These are phyloP conservation scores for Nephrotoma flavescens DNA, from an alignment of 2,888 invertebrate species.

Conservation along the genomic window DNA sequence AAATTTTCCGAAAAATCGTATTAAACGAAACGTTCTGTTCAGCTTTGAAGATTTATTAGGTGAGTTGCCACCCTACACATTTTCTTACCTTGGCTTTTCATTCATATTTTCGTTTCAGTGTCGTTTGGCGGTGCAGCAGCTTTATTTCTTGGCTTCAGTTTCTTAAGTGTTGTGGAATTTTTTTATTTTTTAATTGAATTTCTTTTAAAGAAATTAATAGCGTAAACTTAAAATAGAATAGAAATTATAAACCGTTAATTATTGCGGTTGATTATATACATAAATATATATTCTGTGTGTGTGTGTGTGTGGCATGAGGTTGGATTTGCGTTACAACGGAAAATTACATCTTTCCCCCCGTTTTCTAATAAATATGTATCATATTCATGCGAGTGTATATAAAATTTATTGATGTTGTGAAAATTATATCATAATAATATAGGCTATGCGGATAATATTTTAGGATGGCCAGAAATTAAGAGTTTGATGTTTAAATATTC, in stretches of 20 bases:
- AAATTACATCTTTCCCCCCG: not conserved
- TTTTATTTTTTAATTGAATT: slow-evolving; percentile 2
- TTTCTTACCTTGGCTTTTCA: not conserved
- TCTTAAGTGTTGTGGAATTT: slow-evolving; percentile 21
- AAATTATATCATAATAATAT: not conserved
- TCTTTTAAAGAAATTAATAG: not conserved
- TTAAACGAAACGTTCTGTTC: slow-evolving; percentile 6
- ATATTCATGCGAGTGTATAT: not conserved
- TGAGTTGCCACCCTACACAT: not conserved
- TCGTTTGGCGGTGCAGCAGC: slow-evolving; percentile 29
- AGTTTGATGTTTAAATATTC: not conserved
- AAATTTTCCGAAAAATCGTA: slow-evolving; percentile 5
- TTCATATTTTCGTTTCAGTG: slow-evolving; percentile 15
- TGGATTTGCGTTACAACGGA: not conserved
- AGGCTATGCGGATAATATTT: not conserved
- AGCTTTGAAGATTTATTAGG: slow-evolving; percentile 9
- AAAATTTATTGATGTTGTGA: not conserved
- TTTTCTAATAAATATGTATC: not conserved
- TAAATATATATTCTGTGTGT: not conserved
- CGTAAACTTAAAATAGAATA: not conserved
- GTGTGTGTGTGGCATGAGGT: not conserved
- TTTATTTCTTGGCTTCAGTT: slow-evolving; percentile 29
- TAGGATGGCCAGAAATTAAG: not conserved
- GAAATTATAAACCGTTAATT: not conserved
- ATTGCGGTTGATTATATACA: not conserved